These are phyloP conservation scores for Argentina silus DNA, from an alignment of 2,797 vertebrate genomes.

Conservation along the genomic window DNA sequence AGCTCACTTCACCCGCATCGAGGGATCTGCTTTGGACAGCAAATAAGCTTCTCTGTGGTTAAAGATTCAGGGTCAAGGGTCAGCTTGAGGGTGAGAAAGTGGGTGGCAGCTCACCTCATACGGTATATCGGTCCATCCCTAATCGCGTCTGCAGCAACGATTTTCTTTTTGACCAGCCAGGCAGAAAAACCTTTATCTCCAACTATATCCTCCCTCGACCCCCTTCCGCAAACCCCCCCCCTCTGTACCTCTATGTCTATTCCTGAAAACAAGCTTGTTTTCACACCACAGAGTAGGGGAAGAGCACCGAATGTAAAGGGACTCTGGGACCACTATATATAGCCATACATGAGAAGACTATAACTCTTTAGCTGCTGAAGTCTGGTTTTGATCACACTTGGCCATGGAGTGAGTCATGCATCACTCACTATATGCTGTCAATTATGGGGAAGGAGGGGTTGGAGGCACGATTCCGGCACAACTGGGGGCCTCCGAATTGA, in stretches of 20 bases:
- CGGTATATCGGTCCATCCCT: not conserved
- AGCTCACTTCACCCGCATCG: too few relatives aligned
- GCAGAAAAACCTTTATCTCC: not conserved
- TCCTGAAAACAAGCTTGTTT: too few relatives aligned
- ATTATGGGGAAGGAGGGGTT: not conserved
- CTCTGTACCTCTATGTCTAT: not conserved
- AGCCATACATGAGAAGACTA: not conserved
- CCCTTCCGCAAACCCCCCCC: too few relatives aligned
- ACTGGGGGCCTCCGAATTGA: constrained; percentile 1
- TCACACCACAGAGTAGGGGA: too few relatives aligned
- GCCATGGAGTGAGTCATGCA: not conserved
- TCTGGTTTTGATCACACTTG: not conserved
- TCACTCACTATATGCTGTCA: constrained; percentile 10
- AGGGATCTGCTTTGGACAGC: constrained; percentile 40
- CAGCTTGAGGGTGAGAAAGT: not conserved
- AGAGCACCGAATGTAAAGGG: not conserved
- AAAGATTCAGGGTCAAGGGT: constrained; percentile 28
- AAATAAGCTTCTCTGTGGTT: constrained; percentile 34
- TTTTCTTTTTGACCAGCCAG: not conserved
- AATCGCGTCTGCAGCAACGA: not conserved
- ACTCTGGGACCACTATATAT: not conserved
- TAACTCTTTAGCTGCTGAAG: not conserved
- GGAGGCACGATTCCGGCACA: not conserved
- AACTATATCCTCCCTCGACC: not conserved
- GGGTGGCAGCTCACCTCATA: not conserved